phyloP scores from a whole-genome alignment of 2,797 vertebrate species.

The Setipinna tenuifilis region DNA sequence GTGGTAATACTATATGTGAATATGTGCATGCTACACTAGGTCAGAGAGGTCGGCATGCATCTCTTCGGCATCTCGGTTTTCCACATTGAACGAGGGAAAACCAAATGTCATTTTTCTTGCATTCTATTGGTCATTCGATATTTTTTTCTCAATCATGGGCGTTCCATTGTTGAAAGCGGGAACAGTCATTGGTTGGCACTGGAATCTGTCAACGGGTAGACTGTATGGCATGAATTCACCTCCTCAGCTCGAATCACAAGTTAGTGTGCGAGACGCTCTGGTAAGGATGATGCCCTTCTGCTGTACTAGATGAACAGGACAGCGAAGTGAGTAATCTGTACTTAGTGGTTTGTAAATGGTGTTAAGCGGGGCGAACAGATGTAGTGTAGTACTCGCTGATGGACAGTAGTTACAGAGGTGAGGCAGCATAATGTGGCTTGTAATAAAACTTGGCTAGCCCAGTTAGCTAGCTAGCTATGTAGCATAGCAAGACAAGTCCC shows the following conservation, averaged over 20 bases:
- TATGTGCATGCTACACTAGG: not conserved
- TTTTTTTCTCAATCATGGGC: not conserved
- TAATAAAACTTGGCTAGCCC: not conserved
- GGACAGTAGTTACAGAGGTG: not conserved
- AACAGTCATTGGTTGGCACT: constrained; percentile 56
- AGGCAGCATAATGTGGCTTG: not conserved
- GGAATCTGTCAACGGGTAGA: constrained; percentile 19
- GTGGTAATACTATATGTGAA: too few species aligned
- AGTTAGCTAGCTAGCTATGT: not conserved
- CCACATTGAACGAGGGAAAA: not conserved
- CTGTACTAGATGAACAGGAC: not conserved
- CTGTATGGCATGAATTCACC: constrained; percentile 2
- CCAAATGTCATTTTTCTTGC: not conserved
- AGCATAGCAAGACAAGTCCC: not conserved
- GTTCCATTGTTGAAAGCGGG: not conserved
- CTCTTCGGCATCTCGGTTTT: not conserved
- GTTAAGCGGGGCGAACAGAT: not conserved
- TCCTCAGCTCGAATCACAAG: constrained; percentile 50
- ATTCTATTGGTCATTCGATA: not conserved
- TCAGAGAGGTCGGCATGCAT: not conserved
- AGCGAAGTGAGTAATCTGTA: constrained; percentile 24
- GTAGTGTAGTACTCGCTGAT: not conserved
- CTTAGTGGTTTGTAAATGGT: not conserved
- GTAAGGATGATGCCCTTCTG: constrained; percentile 71
- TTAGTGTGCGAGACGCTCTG: constrained; percentile 61